Percentiles rank a stretch among this genome's conserved stretches.
Evolutionary conservation across 2,888 invertebrate species (phyloP).

Genomic region (Tholera decimalis): DNA sequence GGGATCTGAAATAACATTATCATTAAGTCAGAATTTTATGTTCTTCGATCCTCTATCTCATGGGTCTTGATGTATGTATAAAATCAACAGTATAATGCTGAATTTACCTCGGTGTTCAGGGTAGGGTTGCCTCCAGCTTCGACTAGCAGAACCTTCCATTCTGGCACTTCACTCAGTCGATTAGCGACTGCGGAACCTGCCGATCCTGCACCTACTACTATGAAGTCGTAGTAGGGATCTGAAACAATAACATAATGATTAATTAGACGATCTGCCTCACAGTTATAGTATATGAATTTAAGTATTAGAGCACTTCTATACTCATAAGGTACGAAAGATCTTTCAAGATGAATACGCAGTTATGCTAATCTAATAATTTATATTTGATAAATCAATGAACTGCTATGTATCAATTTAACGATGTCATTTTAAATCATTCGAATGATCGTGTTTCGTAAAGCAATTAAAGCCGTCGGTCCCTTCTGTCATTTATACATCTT

Average conservation of each 20-base stretch:
- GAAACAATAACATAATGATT: constrained; percentile 49
- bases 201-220: constrained; percentile 92
- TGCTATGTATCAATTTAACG: not conserved
- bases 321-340: not conserved
- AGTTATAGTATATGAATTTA: not conserved
- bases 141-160: constrained; percentile 91
- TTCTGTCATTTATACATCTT: no score
- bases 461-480: no score
- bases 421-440: not conserved
- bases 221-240: constrained; percentile 91
- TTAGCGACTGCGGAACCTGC: constrained; percentile 93
- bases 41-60: not conserved
- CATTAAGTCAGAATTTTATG: not conserved
- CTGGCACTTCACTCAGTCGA: constrained; percentile 90
- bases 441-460: no score
- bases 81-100: not conserved
- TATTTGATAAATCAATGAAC: not conserved
- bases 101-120: constrained; percentile 86
- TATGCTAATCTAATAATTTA: not conserved
- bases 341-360: not conserved
- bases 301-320: not conserved
- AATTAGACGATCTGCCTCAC: not conserved
- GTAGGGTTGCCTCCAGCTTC: constrained; percentile 93
- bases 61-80: no score
- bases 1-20: constrained; percentile 62